phyloP scores from a whole-genome alignment of 1,140 invertebrate species.

The Drosophila kikkawai region DNA sequence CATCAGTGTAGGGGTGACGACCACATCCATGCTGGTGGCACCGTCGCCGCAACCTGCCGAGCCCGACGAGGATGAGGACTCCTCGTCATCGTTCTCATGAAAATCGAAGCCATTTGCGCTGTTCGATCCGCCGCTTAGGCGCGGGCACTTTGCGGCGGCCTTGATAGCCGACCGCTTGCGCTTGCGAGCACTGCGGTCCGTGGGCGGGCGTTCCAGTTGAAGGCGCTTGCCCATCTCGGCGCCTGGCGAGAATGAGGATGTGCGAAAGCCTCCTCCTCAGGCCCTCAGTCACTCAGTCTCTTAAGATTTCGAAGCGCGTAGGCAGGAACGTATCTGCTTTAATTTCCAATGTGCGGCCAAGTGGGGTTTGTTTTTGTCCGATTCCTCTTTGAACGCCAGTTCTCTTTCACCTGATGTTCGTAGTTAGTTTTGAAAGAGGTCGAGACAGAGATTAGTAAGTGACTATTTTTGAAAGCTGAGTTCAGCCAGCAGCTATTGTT shows the following conservation, averaged over 20 bases:
- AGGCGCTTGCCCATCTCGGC: conserved; percentile 67
- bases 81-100: conserved; percentile 79
- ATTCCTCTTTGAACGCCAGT: conserved; percentile 53
- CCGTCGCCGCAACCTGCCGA: conserved; percentile 16
- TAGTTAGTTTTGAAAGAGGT: conserved; percentile 20
- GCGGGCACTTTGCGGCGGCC: conserved; percentile 54
- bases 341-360: conserved; percentile 16
- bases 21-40: conserved; percentile 12
- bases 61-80: conserved; percentile 64
- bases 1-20: conserved; percentile 14
- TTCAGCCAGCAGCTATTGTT: background rate
- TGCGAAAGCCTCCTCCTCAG: conserved; percentile 2
- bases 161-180: conserved; percentile 66
- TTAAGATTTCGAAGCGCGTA: conserved; percentile 22
- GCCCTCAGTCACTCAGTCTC: conserved; percentile 12
- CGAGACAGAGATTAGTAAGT: conserved; percentile 5
- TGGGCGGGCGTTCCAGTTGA: conserved; percentile 57
- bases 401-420: conserved; percentile 52
- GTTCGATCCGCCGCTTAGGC: conserved; percentile 34
- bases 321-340: conserved; percentile 42
- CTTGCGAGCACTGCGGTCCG: conserved; percentile 68
- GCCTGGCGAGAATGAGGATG: conserved; percentile 15
- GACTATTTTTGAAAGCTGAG: conserved; percentile 25
- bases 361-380: conserved; percentile 53
- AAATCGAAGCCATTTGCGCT: conserved; percentile 43